A percentile compares a stretch with the other conserved stretches of the same genome.
These are phyloP conservation scores for Perccottus glenii DNA, from an alignment of 2,113 vertebrate species.

Conservation along the genomic window DNA sequence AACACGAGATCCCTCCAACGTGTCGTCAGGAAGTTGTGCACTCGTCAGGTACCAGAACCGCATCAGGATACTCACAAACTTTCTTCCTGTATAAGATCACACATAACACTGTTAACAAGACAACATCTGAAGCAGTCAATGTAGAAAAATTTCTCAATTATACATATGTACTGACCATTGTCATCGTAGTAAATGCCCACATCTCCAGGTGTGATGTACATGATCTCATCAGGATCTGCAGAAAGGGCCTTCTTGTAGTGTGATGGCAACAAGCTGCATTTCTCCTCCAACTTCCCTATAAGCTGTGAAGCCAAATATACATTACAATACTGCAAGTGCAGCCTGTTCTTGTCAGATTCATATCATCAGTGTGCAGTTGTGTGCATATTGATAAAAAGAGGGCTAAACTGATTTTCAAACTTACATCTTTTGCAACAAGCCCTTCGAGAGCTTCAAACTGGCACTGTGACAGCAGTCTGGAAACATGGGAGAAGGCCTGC, in stretches of 20 bases:
- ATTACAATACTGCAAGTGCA: not conserved
- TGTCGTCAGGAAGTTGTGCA: conserved; percentile 80
- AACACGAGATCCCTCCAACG: conserved; percentile 78
- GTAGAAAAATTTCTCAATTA: not conserved
- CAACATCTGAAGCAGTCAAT: not conserved
- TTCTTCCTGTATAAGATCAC: conserved; percentile 81
- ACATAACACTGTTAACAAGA: not conserved
- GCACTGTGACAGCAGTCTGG: conserved; percentile 85
- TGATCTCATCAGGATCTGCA: conserved; percentile 87
- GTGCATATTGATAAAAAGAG: not conserved
- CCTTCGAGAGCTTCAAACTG: conserved; percentile 90
- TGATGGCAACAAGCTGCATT: conserved; percentile 82
- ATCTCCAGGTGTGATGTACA: conserved; percentile 85
- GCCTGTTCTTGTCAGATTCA: too few species aligned
- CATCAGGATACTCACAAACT: conserved; percentile 95
- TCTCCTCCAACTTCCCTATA: conserved; percentile 85
- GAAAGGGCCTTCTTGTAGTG: conserved; percentile 85
- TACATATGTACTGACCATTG: conserved; percentile 75
- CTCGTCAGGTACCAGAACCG: conserved; percentile 94
- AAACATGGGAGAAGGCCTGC: conserved; percentile 93
- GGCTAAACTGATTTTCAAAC: conserved; percentile 28
- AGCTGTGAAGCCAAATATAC: conserved; percentile 71
- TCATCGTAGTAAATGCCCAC: conserved; percentile 91
- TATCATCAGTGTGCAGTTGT: not conserved
- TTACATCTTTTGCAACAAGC: conserved; percentile 91